phyloP scores from a whole-genome alignment of 1,140 invertebrate species.

The Manduca sexta region DNA sequence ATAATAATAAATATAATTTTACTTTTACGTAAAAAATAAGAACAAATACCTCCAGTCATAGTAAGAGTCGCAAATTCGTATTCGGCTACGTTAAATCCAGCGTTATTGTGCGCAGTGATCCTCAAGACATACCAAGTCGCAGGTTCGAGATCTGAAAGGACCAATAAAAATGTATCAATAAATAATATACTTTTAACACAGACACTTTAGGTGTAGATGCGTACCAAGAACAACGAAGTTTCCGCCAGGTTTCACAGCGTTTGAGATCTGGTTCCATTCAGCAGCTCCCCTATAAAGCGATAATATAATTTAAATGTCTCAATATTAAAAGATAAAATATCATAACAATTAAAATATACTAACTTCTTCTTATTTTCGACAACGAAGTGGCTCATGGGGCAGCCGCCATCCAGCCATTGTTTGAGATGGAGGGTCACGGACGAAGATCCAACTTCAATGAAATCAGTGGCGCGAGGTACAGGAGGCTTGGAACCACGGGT shows the following conservation, averaged over 20 bases:
- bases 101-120: slow-evolving; percentile 96
- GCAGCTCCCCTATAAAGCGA: slow-evolving; percentile 76
- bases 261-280: slow-evolving; percentile 95
- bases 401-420: slow-evolving; percentile 95
- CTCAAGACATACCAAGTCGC: slow-evolving; percentile 93
- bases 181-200: neutral
- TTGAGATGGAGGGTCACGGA: slow-evolving; percentile 93
- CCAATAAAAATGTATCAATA: neutral
- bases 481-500: slow-evolving; percentile 92
- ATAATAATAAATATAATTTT: no score
- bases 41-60: slow-evolving; percentile 92
- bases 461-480: slow-evolving; percentile 90
- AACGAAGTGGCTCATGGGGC: slow-evolving; percentile 96
- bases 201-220: slow-evolving; percentile 6
- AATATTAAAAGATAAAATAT: neutral
- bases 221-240: slow-evolving; percentile 88
- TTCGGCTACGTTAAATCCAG: slow-evolving; percentile 94
- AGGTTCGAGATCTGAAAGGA: slow-evolving; percentile 84
- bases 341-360: slow-evolving; percentile 29
- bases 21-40: no score
- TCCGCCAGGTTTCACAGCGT: slow-evolving; percentile 91
- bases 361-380: slow-evolving; percentile 96
- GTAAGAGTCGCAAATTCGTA: slow-evolving; percentile 96
- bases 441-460: slow-evolving; percentile 93
- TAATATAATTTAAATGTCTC: slow-evolving; percentile 2